A percentile compares a stretch with the other conserved stretches of the same genome.
These are phyloP conservation scores for Brachionus koreanus DNA, from an alignment of 1,140 invertebrate genomes.

Conservation along the genomic window DNA sequence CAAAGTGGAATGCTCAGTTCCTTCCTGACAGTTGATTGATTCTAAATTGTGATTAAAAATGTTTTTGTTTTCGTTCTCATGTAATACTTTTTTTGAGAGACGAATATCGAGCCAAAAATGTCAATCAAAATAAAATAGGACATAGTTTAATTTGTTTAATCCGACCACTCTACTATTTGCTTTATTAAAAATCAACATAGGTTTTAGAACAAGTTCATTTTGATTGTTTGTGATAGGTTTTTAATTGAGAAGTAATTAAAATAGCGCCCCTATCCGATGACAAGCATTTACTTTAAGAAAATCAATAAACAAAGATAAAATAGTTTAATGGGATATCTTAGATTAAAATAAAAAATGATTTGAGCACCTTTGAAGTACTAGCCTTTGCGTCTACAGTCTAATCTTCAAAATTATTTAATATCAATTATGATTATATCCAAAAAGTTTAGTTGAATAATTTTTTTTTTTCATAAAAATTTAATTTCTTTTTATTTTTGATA, in stretches of 20 bases:
- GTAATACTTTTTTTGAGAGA: no score
- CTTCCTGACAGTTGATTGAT: background rate
- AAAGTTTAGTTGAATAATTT: background rate
- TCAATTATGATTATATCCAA: background rate
- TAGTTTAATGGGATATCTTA: background rate
- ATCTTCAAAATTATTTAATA: background rate
- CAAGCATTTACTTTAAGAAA: background rate
- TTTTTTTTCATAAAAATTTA: no score
- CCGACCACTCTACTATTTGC: background rate
- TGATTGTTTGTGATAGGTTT: background rate
- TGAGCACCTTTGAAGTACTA: background rate
- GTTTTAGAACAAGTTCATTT: background rate
- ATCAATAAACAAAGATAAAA: background rate
- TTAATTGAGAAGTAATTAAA: constrained; percentile 2
- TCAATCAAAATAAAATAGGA: background rate
- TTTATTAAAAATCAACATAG: background rate
- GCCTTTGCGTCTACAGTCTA: background rate
- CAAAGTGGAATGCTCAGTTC: background rate
- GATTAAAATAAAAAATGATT: background rate
- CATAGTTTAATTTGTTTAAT: background rate
- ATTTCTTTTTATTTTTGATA: no score
- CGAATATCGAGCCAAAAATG: background rate
- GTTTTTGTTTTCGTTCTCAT: background rate
- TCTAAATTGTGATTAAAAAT: background rate
- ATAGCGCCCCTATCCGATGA: background rate